Base-by-base conservation (phyloP, 2,888 invertebrate species). In the Baronia brevicornis region DNA sequence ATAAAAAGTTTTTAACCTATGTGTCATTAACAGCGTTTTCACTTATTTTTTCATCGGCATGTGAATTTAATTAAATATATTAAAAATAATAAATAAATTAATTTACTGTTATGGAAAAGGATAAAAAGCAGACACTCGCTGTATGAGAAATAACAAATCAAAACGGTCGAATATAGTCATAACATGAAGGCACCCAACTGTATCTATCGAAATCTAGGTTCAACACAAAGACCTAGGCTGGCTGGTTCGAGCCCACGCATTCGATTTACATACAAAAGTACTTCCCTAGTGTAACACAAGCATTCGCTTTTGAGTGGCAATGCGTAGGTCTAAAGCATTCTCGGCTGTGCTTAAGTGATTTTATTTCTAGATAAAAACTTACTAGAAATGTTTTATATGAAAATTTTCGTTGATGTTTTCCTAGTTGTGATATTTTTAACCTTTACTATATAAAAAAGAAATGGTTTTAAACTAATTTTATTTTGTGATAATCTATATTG, bases 201-300 rank as follows among this genome's bases (percentile, higher is more conserved):
- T 43, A 45, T 44, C 44, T 48, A 51, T 49, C 51, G 45, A 50
- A 59, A 68, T 63, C 58, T 62, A 65, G 67, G 61, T 60, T 60
- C 56, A 49, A 45, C 21, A 5, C 23, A 63, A 61, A 63, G 59
- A 52, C 52, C 52, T 55, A 59, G 51, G 47, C 49, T 52, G 45
- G 54, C 44, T 50, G 40, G 17, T 29, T n/a, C n/a, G 60, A 57
- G 59, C 80, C 82, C 77, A 80, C 80, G 80, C 80, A 62, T 60
- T 62, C 44, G 61, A 79, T 82, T 80, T 78, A 75, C 80, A 82
- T 80, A 82, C 82, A 80, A 80, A 80, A 79, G 79, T 80, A 77
- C 75, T 72, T 71, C 67, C 70, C 60, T 52, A 51, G 57, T 57
- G 51, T 59, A 60, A 22, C 23, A 14, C 63, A 61, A 61, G 63